Conservation (phyloP, 92 coral and sea anemone species). For the Phymanthus crucifer region DNA sequence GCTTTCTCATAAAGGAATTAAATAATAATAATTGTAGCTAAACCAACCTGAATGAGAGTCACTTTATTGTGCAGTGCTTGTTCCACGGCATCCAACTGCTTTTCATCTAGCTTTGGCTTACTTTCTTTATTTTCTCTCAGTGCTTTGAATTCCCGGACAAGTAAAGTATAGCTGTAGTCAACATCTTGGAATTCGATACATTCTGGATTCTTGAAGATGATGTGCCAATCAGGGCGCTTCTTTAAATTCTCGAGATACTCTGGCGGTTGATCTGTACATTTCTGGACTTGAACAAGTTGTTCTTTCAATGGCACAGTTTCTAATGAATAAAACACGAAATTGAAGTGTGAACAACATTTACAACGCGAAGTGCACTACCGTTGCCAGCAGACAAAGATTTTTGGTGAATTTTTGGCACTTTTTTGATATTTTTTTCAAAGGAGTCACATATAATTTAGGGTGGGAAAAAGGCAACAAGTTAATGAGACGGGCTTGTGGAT, state of each 20-base stretch:
- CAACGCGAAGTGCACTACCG: too few species aligned
- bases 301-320: constrained; percentile 60
- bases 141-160: constrained; percentile 39
- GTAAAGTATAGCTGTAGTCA: constrained; percentile 15
- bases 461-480: too few species aligned
- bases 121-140: constrained; percentile 6
- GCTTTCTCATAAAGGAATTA: too few species aligned
- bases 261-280: constrained; percentile 39
- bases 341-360: too few species aligned
- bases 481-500: too few species aligned
- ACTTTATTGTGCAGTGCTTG: constrained; percentile 60
- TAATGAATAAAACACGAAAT: background rate
- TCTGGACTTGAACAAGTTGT: constrained; percentile 43
- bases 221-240: constrained; percentile 66
- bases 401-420: too few species aligned
- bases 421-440: too few species aligned
- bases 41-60: constrained; percentile 70
- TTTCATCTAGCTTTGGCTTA: constrained; percentile 51
- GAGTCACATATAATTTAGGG: too few species aligned
- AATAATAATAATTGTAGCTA: too few species aligned
- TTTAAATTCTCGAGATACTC: constrained; percentile 45
- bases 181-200: background rate
- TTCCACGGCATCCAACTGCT: constrained; percentile 70
- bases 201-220: constrained; percentile 34
- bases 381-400: too few species aligned